Evolutionary conservation across 2,888 invertebrate species (phyloP).

Genomic region (Lordiphosa fenestrarum): DNA sequence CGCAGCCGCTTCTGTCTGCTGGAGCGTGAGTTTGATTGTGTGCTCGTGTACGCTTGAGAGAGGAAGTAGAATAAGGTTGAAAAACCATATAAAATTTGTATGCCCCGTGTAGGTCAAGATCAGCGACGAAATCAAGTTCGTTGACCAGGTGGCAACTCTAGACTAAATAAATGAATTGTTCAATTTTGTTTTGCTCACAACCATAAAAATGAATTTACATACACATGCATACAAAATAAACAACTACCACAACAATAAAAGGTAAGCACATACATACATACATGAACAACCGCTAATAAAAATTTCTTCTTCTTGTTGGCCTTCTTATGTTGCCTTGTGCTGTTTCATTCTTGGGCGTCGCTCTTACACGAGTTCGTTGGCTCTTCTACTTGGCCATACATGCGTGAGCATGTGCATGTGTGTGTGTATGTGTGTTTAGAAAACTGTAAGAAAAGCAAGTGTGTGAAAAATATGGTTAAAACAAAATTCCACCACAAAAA

Average conservation of each 20-base stretch:
- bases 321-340: constrained; percentile 66
- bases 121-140: constrained; percentile 46
- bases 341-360: constrained; percentile 71
- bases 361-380: constrained; percentile 67
- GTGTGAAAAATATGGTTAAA: constrained; percentile 66
- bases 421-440: constrained; percentile 61
- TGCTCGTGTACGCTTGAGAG: constrained; percentile 7
- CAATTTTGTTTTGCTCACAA: constrained; percentile 10
- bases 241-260: constrained; percentile 31
- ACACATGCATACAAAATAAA: constrained; percentile 21
- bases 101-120: constrained; percentile 70
- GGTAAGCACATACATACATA: constrained; percentile 59
- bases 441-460: constrained; percentile 70
- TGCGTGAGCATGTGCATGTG: constrained; percentile 18
- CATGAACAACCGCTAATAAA: constrained; percentile 59
- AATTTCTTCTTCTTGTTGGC: constrained; percentile 49
- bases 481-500: constrained; percentile 46
- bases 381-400: constrained; percentile 40
- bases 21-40: constrained; percentile 12
- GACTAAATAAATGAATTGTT: constrained; percentile 1
- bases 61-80: constrained; percentile 64
- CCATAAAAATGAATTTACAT: constrained; percentile 30
- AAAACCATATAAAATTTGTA: constrained; percentile 68
- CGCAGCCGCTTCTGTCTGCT: constrained; percentile 22
- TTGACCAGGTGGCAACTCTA: constrained; percentile 48